Evolutionary conservation across 2,888 invertebrate species (phyloP).

Genomic region (Mimachlamys varia): DNA sequence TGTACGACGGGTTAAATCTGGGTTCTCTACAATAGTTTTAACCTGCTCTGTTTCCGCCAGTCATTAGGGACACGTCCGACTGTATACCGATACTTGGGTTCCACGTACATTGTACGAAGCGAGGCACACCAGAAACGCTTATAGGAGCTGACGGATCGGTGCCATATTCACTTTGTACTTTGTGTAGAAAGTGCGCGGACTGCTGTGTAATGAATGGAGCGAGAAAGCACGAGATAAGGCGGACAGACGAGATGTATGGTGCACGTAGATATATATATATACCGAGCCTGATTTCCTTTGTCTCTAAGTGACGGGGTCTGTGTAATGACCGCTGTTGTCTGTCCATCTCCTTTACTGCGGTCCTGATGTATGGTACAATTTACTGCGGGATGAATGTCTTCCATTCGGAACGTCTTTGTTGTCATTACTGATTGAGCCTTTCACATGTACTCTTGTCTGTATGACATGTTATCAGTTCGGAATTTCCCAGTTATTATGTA

Average conservation of each 20-base stretch:
- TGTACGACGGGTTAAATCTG: too few species aligned
- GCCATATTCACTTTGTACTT: conserved; percentile 22
- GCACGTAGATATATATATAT: neutral
- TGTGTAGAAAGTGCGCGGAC: neutral
- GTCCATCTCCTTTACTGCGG: neutral
- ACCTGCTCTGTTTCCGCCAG: too few species aligned
- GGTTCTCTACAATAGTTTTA: too few species aligned
- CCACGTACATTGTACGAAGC: neutral
- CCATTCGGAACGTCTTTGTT: conserved; percentile 11
- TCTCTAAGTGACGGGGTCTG: neutral
- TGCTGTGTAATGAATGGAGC: neutral
- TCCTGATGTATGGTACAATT: conserved; percentile 3
- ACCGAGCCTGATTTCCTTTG: neutral
- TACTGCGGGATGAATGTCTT: neutral
- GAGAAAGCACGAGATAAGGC: neutral
- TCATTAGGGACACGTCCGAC: neutral
- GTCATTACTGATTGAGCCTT: neutral
- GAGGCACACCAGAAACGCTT: neutral
- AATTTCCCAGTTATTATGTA: neutral
- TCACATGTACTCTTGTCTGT: neutral
- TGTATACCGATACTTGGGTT: neutral
- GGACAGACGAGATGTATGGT: neutral
- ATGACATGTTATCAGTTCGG: neutral
- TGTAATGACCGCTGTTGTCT: conserved; percentile 15
- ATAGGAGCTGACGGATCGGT: conserved; percentile 16